Evolutionary conservation across 2,113 vertebrate species (phyloP).

Genomic region (Alligator sinensis): DNA sequence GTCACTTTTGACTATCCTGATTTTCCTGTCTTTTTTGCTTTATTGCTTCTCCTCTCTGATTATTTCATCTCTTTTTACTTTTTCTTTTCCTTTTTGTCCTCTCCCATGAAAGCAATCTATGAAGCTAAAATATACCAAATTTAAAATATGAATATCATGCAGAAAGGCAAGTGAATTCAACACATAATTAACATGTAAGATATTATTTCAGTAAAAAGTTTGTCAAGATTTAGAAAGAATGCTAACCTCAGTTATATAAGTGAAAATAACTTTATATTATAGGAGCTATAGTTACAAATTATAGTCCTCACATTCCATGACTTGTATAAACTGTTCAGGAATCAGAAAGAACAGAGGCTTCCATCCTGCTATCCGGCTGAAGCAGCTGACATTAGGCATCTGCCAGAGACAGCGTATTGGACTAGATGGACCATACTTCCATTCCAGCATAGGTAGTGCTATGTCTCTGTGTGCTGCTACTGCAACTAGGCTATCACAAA

Average conservation of each 20-base stretch:
- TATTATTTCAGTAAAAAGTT: constrained; percentile 43
- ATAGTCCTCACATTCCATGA: constrained; percentile 51
- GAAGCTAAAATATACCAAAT: neutral
- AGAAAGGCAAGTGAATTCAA: neutral
- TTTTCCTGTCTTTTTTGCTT: neutral
- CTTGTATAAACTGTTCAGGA: constrained; percentile 51
- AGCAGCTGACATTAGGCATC: constrained; percentile 60
- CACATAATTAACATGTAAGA: neutral
- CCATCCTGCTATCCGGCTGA: constrained; percentile 34
- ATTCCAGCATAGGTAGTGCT: constrained; percentile 41
- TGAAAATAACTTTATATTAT: constrained; percentile 26
- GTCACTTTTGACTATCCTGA: neutral
- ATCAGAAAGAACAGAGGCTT: constrained; percentile 56
- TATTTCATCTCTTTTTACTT: neutral
- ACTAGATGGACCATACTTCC: constrained; percentile 23
- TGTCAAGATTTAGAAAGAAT: constrained; percentile 10
- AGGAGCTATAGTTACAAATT: constrained; percentile 31
- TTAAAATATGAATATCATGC: neutral
- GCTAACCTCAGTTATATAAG: constrained; percentile 7
- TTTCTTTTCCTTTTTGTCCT: neutral
- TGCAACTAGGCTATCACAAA: constrained; percentile 9
- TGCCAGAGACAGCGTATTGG: constrained; percentile 44
- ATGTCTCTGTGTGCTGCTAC: constrained; percentile 27
- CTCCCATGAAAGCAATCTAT: neutral
- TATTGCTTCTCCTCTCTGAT: neutral